Percentiles rank a stretch among this genome's conserved stretches.
These are phyloP conservation scores for Tenthredo scrophulariae DNA, from an alignment of 2,888 invertebrate species.

Conservation along the genomic window DNA sequence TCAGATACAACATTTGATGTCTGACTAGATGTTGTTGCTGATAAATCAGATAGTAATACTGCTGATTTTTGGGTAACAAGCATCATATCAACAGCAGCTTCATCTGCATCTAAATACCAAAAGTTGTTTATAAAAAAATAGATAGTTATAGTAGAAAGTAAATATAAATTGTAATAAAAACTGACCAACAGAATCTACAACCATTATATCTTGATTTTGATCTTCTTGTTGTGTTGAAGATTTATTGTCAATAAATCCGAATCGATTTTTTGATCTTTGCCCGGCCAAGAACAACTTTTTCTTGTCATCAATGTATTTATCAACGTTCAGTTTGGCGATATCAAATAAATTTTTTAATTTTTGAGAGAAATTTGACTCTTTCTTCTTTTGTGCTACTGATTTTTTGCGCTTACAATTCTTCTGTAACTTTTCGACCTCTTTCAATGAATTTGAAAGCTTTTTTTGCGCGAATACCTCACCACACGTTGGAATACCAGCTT, in stretches of 20 bases:
- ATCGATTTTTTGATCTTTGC: constrained; percentile 37
- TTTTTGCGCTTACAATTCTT: constrained; percentile 47
- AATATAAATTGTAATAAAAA: constrained; percentile 29
- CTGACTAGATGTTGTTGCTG: constrained; percentile 37
- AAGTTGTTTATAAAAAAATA: not conserved
- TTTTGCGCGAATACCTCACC: constrained; percentile 39
- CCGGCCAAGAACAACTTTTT: constrained; percentile 43
- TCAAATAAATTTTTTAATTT: constrained; percentile 55
- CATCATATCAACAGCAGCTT: constrained; percentile 32
- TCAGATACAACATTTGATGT: constrained; percentile 46
- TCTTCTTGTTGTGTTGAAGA: constrained; percentile 27
- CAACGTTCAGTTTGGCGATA: constrained; percentile 48
- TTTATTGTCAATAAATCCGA: constrained; percentile 28
- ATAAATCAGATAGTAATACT: constrained; percentile 37
- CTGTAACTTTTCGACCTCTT: constrained; percentile 47
- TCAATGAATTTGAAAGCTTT: constrained; percentile 45
- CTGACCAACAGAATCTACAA: constrained; percentile 35
- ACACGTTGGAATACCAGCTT: constrained; percentile 53
- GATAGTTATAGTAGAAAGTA: constrained; percentile 47
- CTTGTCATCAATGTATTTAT: constrained; percentile 30
- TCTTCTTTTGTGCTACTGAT: constrained; percentile 51
- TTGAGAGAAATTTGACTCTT: constrained; percentile 21
- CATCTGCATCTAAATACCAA: constrained; percentile 41
- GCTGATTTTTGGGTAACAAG: constrained; percentile 38
- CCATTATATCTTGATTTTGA: constrained; percentile 14